Base-by-base conservation (phyloP, 2,888 invertebrate species). In the Troides helena region DNA sequence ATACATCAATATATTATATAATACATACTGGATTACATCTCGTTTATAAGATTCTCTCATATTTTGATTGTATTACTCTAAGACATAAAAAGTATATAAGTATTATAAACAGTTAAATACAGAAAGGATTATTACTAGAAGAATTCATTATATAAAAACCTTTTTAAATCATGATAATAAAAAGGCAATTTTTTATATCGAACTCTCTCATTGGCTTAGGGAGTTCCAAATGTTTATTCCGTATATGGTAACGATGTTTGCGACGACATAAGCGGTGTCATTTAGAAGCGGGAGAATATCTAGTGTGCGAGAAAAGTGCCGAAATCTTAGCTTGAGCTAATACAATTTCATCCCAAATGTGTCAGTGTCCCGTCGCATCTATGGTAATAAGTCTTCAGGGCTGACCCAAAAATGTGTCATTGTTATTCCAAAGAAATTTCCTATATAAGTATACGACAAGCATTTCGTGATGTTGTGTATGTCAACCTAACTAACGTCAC, bases 311-410 rank as follows among this genome's bases (percentile, higher is more conserved):
- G 56, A 74, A 72, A 50, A 74, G 74, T 66, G 73, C 76, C 74
- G 73, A 81, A 81, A 79, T 77, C 76, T 75, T 74, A 69, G 74
- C 79, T 80, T 81, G 77, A 76, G 79, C 77, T 85, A 85, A 86
- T 81, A 83, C 78, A 83, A 84, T 85, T 80, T 83, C 79, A 74
- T 81, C 80, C 79, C 76, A 77, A 81, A 84, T 80, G 79, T 84
- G 81, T 81, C 78, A 76, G 76, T 72, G 70, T 75, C 75, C 77
- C 78, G 74, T 80, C 80, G 78, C 77, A 77, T 78, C 73, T 80
- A 80, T 78, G 80, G 74, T 77, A 78, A 81, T 80, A 78, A 75
- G 64, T 57, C 65, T 60, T 57, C 63, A 83, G 81, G 80, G 82
- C 57, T 81, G 80, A 64, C 77, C 73, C 57, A 71, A 30, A 56